Evolutionary conservation across 2,797 vertebrate species (phyloP).

Genomic region (Centropyge bicolor): DNA sequence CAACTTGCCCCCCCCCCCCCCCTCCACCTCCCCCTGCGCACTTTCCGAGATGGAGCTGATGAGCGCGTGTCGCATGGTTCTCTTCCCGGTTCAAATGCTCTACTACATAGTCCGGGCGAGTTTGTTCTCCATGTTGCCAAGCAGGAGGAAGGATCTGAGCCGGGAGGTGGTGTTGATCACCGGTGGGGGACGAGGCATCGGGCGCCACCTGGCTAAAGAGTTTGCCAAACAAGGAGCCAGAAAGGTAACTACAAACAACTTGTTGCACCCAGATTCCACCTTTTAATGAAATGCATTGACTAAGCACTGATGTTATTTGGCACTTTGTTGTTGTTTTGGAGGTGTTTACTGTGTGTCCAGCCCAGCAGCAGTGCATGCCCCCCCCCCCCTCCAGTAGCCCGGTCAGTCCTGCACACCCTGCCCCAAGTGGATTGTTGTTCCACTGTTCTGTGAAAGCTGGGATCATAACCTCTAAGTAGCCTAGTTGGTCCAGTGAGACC

Average conservation of each 20-base stretch:
- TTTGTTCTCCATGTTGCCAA: conserved; percentile 85
- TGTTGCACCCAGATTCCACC: conserved; percentile 38
- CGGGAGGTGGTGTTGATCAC: conserved; percentile 94
- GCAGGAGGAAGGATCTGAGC: conserved; percentile 88
- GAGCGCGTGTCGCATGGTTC: conserved; percentile 87
- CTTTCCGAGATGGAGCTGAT: conserved; percentile 88
- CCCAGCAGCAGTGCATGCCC: neutral
- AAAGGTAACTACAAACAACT: conserved; percentile 87
- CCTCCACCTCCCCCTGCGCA: conserved; percentile 15
- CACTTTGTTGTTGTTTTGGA: neutral
- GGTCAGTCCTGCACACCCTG: conserved; percentile 26
- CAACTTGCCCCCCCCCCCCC: conserved; percentile 8
- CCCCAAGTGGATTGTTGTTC: conserved; percentile 57
- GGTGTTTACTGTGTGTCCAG: neutral
- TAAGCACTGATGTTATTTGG: neutral
- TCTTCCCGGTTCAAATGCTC: conserved; percentile 91
- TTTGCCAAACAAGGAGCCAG: conserved; percentile 92
- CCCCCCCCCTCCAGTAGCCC: conserved; percentile 23
- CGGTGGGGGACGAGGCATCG: conserved; percentile 97
- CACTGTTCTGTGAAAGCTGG: conserved; percentile 51
- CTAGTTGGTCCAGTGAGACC: conserved; percentile 65
- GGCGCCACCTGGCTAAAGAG: conserved; percentile 93
- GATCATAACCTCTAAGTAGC: conserved; percentile 69
- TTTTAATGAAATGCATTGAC: neutral
- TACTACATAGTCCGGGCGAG: conserved; percentile 86